A percentile compares a stretch with the other conserved stretches of the same genome.
phyloP scores from a whole-genome alignment of 2,113 vertebrate species.

The Eulemur macaco region DNA sequence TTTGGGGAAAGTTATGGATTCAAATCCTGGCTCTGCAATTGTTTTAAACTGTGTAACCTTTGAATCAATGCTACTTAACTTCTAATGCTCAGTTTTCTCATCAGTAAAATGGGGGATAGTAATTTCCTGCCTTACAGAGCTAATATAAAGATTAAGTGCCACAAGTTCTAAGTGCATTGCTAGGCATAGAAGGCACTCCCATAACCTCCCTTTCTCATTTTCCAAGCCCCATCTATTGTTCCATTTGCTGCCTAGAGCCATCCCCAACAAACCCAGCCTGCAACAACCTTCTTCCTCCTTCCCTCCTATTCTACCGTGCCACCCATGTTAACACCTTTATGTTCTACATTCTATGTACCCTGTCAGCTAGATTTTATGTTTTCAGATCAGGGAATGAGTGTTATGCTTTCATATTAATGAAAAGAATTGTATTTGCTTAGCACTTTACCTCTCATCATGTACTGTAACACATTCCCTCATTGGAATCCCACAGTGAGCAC shows the following conservation, averaged over 20 bases:
- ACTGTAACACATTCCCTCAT: not conserved
- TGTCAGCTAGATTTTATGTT: slow-evolving; percentile 21
- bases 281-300: not conserved
- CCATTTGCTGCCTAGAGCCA: not conserved
- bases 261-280: not conserved
- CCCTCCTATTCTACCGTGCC: not conserved
- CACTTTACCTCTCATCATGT: not conserved
- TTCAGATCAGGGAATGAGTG: not conserved
- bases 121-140: not conserved
- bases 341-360: not conserved
- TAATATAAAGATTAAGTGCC: not conserved
- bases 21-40: not conserved
- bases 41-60: not conserved
- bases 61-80: not conserved
- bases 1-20: not conserved
- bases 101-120: not conserved
- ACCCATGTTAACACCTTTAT: not conserved
- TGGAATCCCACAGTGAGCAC: not conserved
- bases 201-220: not conserved
- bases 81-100: not conserved
- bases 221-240: not conserved
- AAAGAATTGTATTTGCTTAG: not conserved
- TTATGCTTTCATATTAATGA: slow-evolving; percentile 8
- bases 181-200: not conserved
- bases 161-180: not conserved